Conservation (phyloP, 2,113 vertebrate species). For the Larimichthys crocea region DNA sequence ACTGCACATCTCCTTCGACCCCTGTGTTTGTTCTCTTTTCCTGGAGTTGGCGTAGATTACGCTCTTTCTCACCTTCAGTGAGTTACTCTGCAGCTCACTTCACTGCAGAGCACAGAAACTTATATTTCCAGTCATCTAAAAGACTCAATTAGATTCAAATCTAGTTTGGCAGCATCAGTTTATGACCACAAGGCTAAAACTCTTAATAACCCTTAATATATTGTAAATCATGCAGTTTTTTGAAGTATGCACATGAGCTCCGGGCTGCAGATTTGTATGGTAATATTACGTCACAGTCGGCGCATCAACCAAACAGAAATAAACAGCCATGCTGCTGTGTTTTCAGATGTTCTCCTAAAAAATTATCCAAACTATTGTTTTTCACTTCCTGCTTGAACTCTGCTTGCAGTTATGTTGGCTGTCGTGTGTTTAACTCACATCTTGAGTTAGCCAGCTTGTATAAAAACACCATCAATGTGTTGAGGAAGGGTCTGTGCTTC, state of each 20-base stretch:
- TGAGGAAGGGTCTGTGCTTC: conserved; percentile 45
- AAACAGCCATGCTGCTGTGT: too few relatives aligned
- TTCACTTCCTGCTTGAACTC: neutral
- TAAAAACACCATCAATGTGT: conserved; percentile 11
- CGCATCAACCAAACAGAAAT: conserved; percentile 30
- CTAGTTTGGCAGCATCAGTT: neutral
- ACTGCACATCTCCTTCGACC: neutral
- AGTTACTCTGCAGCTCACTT: conserved; percentile 39
- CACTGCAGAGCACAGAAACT: conserved; percentile 24
- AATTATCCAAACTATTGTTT: neutral
- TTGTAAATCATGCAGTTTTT: neutral
- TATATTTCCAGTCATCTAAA: conserved; percentile 9
- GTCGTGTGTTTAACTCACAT: neutral
- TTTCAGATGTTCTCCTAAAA: neutral
- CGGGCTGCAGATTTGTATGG: conserved; percentile 31
- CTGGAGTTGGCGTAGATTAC: conserved; percentile 6
- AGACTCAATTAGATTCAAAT: neutral
- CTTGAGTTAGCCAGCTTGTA: neutral
- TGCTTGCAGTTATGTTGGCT: neutral
- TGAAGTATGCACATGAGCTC: neutral
- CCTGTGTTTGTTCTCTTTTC: conserved; percentile 5
- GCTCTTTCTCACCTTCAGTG: conserved; percentile 22
- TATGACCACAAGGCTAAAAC: neutral
- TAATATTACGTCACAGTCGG: conserved; percentile 21
- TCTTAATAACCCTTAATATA: neutral